Evolutionary conservation across 2,888 invertebrate species (phyloP).

Genomic region (Molorchus minor): DNA sequence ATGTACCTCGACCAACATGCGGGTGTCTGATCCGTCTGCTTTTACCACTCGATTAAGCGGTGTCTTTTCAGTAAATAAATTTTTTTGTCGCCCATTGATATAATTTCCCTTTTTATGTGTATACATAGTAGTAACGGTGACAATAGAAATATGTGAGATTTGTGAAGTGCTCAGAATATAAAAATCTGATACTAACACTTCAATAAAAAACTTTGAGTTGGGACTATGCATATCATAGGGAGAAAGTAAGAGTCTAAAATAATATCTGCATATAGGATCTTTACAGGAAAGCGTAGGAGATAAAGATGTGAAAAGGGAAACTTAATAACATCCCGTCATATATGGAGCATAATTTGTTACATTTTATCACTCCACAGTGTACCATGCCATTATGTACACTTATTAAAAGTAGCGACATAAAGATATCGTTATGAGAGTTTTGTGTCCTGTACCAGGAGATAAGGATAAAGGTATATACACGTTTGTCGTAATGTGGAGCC

Average conservation of each 20-base stretch:
- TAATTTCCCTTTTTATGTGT: too few relatives aligned
- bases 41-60: too few relatives aligned
- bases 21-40: too few relatives aligned
- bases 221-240: too few relatives aligned
- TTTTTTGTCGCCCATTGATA: too few relatives aligned
- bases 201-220: too few relatives aligned
- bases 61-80: too few relatives aligned
- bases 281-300: background rate
- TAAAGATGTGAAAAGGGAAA: conserved; percentile 20
- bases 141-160: too few relatives aligned
- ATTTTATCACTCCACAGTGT: conserved; percentile 6
- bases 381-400: conserved; percentile 13
- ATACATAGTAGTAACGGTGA: too few relatives aligned
- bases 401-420: conserved; percentile 19
- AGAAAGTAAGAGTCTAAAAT: background rate
- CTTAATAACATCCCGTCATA: conserved; percentile 7
- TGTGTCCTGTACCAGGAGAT: conserved; percentile 37
- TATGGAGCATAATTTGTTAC: conserved; percentile 17
- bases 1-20: too few relatives aligned
- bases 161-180: too few relatives aligned
- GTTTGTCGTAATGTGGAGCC: conserved; percentile 13
- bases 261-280: background rate
- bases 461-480: conserved; percentile 23
- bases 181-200: too few relatives aligned
- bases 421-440: conserved; percentile 29